These are phyloP conservation scores for Cyclargus thomasi DNA, from an alignment of 1,140 invertebrate genomes.

Conservation along the genomic window DNA sequence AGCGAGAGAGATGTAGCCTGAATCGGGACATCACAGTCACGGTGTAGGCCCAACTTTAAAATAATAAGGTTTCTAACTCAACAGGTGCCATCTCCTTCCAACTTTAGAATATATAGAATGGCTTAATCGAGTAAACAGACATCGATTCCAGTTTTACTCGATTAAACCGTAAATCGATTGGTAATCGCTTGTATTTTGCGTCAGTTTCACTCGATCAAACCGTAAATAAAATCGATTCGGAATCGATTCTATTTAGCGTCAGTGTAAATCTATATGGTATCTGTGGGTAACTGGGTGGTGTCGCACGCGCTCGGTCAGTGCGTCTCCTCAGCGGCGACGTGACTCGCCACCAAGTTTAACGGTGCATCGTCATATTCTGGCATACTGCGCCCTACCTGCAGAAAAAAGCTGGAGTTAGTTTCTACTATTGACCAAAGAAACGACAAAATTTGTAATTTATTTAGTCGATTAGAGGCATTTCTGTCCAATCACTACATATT, in stretches of 20 bases:
- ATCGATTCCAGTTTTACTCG: neutral
- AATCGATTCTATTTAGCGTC: neutral
- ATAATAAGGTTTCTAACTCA: neutral
- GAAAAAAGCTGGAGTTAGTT: slow-evolving; percentile 16
- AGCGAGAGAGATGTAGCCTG: neutral
- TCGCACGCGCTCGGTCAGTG: slow-evolving; percentile 49
- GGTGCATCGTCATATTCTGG: slow-evolving; percentile 71
- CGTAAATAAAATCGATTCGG: neutral
- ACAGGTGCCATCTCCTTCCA: neutral
- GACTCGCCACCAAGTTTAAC: slow-evolving; percentile 66
- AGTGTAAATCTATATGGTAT: slow-evolving; percentile 30
- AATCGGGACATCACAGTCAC: neutral
- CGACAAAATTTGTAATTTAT: no score
- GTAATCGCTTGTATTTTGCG: neutral
- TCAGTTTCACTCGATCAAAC: neutral
- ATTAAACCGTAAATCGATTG: neutral
- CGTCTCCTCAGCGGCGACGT: slow-evolving; percentile 68
- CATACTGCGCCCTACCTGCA: slow-evolving; percentile 52
- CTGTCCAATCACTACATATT: no score
- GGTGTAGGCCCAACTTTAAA: slow-evolving; percentile 7
- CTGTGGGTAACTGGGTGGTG: slow-evolving; percentile 32
- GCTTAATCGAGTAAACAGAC: neutral
- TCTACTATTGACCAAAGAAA: neutral
- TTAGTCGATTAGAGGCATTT: no score
- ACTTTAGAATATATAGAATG: neutral